Evolutionary conservation across 1,140 invertebrate species (phyloP).

Genomic region (Bombus difficillimus): DNA sequence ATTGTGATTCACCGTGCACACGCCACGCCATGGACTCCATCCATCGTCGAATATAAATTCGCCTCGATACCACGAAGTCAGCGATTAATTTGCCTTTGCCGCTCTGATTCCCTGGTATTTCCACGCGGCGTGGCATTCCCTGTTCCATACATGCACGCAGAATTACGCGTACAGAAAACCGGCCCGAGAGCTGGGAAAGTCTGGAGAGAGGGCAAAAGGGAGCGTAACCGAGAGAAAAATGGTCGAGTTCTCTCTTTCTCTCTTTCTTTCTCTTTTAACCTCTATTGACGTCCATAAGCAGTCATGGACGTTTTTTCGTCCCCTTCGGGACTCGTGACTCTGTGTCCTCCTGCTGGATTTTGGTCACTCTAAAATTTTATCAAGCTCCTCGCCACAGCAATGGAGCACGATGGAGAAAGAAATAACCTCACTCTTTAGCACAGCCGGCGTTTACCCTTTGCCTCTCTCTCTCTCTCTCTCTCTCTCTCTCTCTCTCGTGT

Average conservation of each 20-base stretch:
- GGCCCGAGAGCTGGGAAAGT: neutral
- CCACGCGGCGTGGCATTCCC: neutral
- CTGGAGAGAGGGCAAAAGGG: neutral
- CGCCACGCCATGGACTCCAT: neutral
- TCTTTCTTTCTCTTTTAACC: slow-evolving; percentile 11
- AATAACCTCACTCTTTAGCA: neutral
- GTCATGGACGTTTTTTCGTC: neutral
- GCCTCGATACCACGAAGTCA: slow-evolving; percentile 5
- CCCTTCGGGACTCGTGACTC: neutral
- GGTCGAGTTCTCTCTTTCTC: slow-evolving; percentile 2
- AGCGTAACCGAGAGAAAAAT: neutral
- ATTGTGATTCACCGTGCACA: slow-evolving; percentile 21
- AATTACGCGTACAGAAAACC: slow-evolving; percentile 17
- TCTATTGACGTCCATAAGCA: slow-evolving; percentile 25
- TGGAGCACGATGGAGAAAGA: neutral
- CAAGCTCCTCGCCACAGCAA: neutral
- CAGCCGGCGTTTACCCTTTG: neutral
- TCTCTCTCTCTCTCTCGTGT: neutral
- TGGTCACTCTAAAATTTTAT: slow-evolving; percentile 12
- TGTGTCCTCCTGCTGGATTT: neutral
- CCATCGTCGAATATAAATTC: slow-evolving; percentile 33
- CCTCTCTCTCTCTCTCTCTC: neutral
- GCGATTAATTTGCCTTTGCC: slow-evolving; percentile 32
- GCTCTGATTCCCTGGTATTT: slow-evolving; percentile 14
- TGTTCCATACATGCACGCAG: neutral